Evolutionary conservation across 2,113 vertebrate species (phyloP).

Genomic region (Atrichornis clamosus): DNA sequence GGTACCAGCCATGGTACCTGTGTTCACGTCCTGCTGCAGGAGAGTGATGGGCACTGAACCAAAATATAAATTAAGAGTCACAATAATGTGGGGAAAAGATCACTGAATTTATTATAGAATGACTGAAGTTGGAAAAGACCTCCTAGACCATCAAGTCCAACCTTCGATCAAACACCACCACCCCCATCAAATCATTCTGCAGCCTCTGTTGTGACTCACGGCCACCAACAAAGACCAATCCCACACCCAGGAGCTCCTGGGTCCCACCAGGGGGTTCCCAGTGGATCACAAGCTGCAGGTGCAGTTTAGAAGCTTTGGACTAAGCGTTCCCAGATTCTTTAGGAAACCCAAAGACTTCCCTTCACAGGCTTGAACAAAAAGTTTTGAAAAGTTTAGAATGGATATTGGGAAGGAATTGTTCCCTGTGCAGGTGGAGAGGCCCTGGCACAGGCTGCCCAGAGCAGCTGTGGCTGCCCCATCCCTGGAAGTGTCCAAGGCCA

Average conservation of each 20-base stretch:
- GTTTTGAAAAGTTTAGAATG: neutral
- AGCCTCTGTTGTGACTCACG: neutral
- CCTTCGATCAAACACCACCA: neutral
- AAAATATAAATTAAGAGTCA: neutral
- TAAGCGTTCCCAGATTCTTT: neutral
- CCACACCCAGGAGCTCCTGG: neutral
- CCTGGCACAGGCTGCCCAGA: neutral
- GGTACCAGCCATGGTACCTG: neutral
- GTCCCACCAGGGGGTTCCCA: neutral
- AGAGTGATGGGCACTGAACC: neutral
- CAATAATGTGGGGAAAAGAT: neutral
- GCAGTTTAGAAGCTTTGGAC: neutral
- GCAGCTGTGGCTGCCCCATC: neutral
- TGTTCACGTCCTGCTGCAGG: neutral
- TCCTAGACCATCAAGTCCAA: neutral
- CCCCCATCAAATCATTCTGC: neutral
- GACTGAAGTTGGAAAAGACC: neutral
- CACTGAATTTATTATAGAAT: neutral
- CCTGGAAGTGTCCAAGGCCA: neutral
- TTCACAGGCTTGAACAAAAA: neutral
- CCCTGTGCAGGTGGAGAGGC: neutral
- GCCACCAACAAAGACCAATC: neutral
- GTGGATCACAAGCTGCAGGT: neutral
- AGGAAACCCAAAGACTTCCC: neutral
- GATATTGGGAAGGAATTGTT: neutral